A percentile compares a stretch with the other conserved stretches of the same genome.
phyloP scores from a whole-genome alignment of 2,797 vertebrate species.

The Manis javanica region DNA sequence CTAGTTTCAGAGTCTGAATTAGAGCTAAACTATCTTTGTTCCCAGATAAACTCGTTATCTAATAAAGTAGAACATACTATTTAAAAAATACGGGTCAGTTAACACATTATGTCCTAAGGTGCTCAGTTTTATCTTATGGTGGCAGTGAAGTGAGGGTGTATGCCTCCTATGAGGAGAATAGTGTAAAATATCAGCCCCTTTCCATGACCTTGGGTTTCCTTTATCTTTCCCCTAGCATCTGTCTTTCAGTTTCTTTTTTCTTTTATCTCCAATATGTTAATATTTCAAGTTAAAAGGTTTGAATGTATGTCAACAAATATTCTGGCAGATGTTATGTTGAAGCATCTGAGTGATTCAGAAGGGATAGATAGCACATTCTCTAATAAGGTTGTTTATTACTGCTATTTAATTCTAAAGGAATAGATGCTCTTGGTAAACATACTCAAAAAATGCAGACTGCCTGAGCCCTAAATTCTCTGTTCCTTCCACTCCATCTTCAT shows the following conservation, averaged over 20 bases:
- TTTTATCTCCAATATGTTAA: background rate
- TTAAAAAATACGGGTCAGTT: background rate
- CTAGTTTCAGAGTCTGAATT: slow-evolving; percentile 20
- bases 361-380: background rate
- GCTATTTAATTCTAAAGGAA: background rate
- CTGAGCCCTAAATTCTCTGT: background rate
- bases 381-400: background rate
- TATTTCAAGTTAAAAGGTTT: slow-evolving; percentile 22
- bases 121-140: background rate
- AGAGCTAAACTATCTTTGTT: background rate
- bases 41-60: background rate
- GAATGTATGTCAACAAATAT: background rate
- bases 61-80: background rate
- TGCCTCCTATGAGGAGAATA: background rate
- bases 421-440: background rate
- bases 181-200: background rate
- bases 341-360: background rate
- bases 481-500: background rate
- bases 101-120: background rate
- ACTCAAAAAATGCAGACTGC: background rate
- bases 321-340: background rate
- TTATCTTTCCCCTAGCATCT: background rate
- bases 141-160: background rate
- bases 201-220: background rate
- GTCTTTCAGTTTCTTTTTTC: background rate